Evolutionary conservation across 1,140 invertebrate species (phyloP), one percentile per base, ranked within the genome.

Genomic region (Rhopalosiphum maidis): DNA sequence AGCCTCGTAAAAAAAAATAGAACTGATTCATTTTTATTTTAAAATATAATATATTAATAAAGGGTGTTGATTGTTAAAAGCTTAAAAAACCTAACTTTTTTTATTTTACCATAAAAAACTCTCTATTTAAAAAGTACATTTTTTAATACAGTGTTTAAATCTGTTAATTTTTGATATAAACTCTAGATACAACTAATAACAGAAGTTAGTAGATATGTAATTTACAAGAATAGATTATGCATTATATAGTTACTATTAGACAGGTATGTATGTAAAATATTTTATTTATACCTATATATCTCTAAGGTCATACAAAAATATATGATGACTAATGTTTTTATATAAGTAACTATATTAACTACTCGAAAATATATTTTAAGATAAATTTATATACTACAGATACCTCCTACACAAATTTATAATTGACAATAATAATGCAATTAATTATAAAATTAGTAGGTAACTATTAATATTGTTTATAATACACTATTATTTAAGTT

Each of bases 271-370:
- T 77, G 60, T 77, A 77, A 77, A n/a, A 77, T 77, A 77, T 77
- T n/a, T 77, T 77, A n/a, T 77, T 77, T 77, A 35, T 77, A 77
- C 60, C 11, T n/a, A 77, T 68, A 30, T 68, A n/a, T 68, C 60
- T 77, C 30, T 77, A 77, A 77, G n/a, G n/a, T 77, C 60, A 77
- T 35, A 77, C n/a, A n/a, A 68, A 68, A 68, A 68, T 68, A 77
- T 77, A 77, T 77, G 60, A 35, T 77, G 15, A 77, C 60, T 77
- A 77, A n/a, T 77, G n/a, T 77, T 77, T 77, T 77, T 77, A 77
- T n/a, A 18, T 0, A n/a, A 77, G 3, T 77, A 77, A 68, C 60
- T n/a, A 30, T n/a, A 68, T 30, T 68, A 68, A 60, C 8, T 77
- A 77, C 15, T 77, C 15, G 15, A n/a, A 77, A 77, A 30, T 30